Base-by-base conservation (phyloP, 2,888 invertebrate species). In the Drosophila limbata region DNA sequence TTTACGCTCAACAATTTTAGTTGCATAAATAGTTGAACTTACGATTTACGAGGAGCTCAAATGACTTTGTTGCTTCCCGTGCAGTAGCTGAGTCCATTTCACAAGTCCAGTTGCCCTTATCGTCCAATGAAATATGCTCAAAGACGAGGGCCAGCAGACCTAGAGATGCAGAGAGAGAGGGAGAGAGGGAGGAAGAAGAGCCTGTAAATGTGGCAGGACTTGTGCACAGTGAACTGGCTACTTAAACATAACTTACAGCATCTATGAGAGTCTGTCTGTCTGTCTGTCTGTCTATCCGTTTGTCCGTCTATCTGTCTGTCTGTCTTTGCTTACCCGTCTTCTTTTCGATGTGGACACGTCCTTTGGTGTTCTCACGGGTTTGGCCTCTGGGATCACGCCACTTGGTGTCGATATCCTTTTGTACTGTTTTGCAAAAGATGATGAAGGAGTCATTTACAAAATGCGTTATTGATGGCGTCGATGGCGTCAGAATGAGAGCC, bases 21-120 rank as follows among this genome's bases (percentile, higher is more conserved):
- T 25, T 57, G 45, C 45, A 21, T 21, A 37, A 19, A 51, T 53
- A 55, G 64, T 65, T 70, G 59, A 66, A 91, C 92, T 84, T 92
- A 93, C 93, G 92, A 89, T 92, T 92, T 67, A 93, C 92, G 77
- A 92, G 91, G 72, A 93, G 90, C 73, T 92, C 92, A 83, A 93
- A 92, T 62, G 92, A 91, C 81, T 86, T 91, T 73, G 78, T 88
- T 44, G 85, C 75, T 35, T 90, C 88, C 33, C 81, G 84, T 35
- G 78, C 79, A 28, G 78, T 83, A 40, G 86, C 83, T 19, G 91
- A 42, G 85, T 87, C 39, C 35, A 92, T 91, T 56, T 91, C 91
- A 84, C 94, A 94, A 19, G 93, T 92, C 92, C 94, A 94, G 61
- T 91, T 92, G 40, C 94, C 94, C 76, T 91, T 92, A 81, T 94